Percentiles rank a stretch among this genome's conserved stretches.
Evolutionary conservation across 2,888 invertebrate genomes (phyloP).

Genomic region (Seladonia tumulorum): DNA sequence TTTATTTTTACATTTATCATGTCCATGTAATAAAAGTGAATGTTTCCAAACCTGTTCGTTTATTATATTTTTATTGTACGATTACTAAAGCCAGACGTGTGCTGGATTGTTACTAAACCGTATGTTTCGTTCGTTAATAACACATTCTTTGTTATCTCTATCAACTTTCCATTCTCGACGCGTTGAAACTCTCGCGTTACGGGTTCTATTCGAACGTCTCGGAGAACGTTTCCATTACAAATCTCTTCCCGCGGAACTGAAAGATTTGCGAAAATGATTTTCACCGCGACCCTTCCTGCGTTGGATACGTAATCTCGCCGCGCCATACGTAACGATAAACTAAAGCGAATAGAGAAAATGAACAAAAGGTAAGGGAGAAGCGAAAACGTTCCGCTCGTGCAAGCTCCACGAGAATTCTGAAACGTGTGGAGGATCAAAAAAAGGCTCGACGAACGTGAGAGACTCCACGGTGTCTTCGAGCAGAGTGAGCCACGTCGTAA

Average conservation of each 20-base stretch:
- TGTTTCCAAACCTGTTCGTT: not conserved
- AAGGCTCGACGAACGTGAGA: slow-evolving; percentile 21
- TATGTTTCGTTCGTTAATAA: not conserved
- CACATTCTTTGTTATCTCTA: not conserved
- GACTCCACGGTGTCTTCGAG: slow-evolving; percentile 27
- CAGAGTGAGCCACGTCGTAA: slow-evolving; percentile 29
- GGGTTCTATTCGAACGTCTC: not conserved
- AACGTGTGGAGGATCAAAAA: not conserved
- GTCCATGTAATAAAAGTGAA: not conserved
- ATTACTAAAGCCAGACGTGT: not conserved
- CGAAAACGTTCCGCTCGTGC: slow-evolving; percentile 24
- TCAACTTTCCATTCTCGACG: not conserved
- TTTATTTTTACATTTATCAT: slow-evolving; percentile 2
- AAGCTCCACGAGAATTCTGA: not conserved
- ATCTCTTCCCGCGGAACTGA: slow-evolving; percentile 45
- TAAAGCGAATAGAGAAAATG: not conserved
- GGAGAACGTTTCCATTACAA: not conserved
- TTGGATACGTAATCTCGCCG: slow-evolving; percentile 22
- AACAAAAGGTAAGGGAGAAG: not conserved
- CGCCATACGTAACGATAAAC: slow-evolving; percentile 8
- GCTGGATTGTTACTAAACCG: not conserved
- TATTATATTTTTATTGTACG: not conserved
- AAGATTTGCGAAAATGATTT: slow-evolving; percentile 31
- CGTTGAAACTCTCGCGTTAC: not conserved
- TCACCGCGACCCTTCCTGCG: slow-evolving; percentile 4